Evolutionary conservation across 2,797 vertebrate genomes (phyloP).

Genomic region (Coendou prehensilis): DNA sequence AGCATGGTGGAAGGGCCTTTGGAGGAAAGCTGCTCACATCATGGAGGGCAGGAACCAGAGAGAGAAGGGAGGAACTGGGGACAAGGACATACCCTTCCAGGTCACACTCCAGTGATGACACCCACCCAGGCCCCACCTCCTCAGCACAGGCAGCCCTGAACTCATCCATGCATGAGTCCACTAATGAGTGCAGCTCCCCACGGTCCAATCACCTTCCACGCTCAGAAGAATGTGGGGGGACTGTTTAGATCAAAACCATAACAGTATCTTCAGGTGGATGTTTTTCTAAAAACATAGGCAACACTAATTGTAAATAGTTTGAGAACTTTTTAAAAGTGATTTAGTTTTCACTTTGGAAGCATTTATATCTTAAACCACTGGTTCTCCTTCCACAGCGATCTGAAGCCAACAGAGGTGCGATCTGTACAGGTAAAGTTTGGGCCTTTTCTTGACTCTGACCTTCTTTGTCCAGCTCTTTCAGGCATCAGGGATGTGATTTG

Average conservation of each 20-base stretch:
- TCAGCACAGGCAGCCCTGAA: background rate
- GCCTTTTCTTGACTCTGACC: accelerated
- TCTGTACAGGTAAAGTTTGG: background rate
- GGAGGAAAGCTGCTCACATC: background rate
- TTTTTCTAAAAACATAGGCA: accelerated
- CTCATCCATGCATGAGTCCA: background rate
- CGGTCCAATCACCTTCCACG: background rate
- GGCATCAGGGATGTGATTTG: background rate
- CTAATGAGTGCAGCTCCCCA: background rate
- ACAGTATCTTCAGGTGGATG: background rate
- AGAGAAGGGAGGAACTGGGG: background rate
- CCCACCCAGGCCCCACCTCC: background rate
- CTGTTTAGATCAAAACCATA: background rate
- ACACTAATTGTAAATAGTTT: background rate
- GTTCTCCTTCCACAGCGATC: background rate
- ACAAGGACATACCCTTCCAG: background rate
- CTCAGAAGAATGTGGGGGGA: background rate
- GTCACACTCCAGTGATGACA: background rate
- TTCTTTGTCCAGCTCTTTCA: background rate
- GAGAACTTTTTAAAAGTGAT: background rate
- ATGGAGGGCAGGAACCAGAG: background rate
- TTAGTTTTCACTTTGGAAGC: background rate
- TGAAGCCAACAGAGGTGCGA: background rate
- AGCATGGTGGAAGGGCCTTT: background rate
- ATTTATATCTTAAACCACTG: background rate